Percentiles rank a stretch among this genome's conserved stretches.
Evolutionary conservation across 2,797 vertebrate species (phyloP).

Genomic region (Chloroceryle inda): DNA sequence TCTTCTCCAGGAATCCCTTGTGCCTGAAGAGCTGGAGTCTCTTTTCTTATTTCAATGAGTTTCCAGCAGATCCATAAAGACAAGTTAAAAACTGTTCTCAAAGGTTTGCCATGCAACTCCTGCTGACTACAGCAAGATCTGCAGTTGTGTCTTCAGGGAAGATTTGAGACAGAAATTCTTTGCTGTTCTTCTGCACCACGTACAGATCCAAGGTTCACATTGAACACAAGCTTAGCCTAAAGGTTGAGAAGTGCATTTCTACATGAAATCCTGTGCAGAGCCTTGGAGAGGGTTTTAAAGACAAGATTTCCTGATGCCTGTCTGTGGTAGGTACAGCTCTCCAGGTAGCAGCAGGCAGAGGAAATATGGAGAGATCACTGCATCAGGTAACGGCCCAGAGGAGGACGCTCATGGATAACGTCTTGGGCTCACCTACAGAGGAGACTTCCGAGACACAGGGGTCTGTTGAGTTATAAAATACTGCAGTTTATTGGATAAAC

Average conservation of each 20-base stretch:
- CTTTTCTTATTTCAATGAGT: not conserved
- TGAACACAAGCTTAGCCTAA: not conserved
- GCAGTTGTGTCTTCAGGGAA: not conserved
- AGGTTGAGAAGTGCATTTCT: not conserved
- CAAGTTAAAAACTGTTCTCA: constrained; percentile 1
- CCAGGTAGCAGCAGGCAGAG: not conserved
- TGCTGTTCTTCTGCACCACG: not conserved
- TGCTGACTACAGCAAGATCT: not conserved
- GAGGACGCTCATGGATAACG: not conserved
- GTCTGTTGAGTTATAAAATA: not conserved
- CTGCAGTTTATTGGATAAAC: not conserved
- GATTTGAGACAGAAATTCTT: not conserved
- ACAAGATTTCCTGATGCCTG: rapidly evolving
- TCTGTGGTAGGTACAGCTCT: not conserved
- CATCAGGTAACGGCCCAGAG: not conserved
- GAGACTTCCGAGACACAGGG: not conserved
- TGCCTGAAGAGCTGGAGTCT: not conserved
- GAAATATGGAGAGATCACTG: not conserved
- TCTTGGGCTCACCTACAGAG: not conserved
- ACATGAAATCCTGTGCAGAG: not conserved
- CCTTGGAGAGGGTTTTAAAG: not conserved
- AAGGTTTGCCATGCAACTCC: not conserved
- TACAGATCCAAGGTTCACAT: not conserved
- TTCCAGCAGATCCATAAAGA: not conserved
- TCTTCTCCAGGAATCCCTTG: not conserved